These are phyloP conservation scores for Melozone crissalis DNA, from an alignment of 2,113 vertebrate species.

Conservation along the genomic window DNA sequence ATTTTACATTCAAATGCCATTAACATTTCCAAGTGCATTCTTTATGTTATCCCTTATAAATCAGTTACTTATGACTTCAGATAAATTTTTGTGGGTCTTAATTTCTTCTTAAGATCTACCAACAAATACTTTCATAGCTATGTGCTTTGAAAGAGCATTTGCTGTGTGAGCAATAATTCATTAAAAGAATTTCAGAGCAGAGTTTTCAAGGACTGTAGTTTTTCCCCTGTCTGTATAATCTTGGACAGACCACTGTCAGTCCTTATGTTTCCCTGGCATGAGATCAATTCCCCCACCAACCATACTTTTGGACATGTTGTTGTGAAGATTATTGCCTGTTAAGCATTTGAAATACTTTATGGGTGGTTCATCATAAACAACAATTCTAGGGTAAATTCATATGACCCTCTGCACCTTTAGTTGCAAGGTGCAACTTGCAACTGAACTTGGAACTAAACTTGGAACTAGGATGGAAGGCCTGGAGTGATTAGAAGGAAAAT, in stretches of 20 bases:
- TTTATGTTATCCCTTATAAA: background rate
- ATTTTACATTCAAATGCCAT: background rate
- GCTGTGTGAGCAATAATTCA: background rate
- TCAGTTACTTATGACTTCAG: background rate
- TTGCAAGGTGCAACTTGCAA: background rate
- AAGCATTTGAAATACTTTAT: background rate
- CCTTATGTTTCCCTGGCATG: background rate
- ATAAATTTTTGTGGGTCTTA: background rate
- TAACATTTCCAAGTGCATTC: background rate
- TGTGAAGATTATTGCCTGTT: background rate
- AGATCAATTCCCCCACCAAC: background rate
- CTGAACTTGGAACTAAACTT: too few relatives aligned
- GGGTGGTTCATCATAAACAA: background rate
- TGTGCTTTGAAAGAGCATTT: background rate
- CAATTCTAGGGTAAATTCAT: background rate
- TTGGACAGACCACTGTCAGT: background rate
- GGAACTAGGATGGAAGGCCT: background rate
- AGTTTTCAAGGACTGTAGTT: background rate
- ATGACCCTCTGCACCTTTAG: background rate
- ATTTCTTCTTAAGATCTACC: background rate
- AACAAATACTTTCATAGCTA: background rate
- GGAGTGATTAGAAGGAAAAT: background rate
- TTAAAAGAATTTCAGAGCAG: background rate
- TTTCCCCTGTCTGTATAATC: background rate
- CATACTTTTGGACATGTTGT: background rate